Base-by-base conservation (phyloP, 2,113 vertebrate species). In the Himantopus leucocephalus region DNA sequence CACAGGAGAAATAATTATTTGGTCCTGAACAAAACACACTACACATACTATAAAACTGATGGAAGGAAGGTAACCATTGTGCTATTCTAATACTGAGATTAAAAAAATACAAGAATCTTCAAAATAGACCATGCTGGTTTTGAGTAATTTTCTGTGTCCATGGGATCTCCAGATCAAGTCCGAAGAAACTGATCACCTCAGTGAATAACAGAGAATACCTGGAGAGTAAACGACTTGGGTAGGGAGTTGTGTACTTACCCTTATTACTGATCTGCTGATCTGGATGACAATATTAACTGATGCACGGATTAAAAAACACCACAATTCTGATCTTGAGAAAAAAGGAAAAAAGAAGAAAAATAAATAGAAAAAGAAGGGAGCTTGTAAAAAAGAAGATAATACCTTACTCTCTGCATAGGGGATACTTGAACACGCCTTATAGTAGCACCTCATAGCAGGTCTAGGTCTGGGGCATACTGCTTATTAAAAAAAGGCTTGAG, bases 341-440 rank as follows among this genome's bases (percentile, higher is more conserved):
- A 12, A 13, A 6, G 2, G 5, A 48, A 11, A 10, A 4, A 19
- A 22, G 3, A 18, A 58, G 3, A 3, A 27, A 62, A 34, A 70
- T 5, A 0, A 50, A 10, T 20, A 59, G 17, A 37, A 58, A 83
- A 58, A 56, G 4, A 37, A 47, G 1, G 2, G 86, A 70, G 3
- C 1, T 55, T 45, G 4, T 47, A 59, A 9, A 43, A 66, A 68
- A 64, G 1, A 68, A 59, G 6, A 30, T 29, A 55, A 10, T 43
- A 19, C 2, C 6, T 43, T 4, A 39, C 39, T 62, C 9, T 55
- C 3, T 21, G 4, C 1, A 55, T 41, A 4, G 5, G 3, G 3
- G 19, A 68, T 64, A 60, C 12, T 55, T 66, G 10, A 82, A 68
- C 35, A 15, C 4, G 52, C 2, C 2, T 47, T 29, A 41, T 4